Percentiles rank a stretch among this genome's conserved stretches.
These are phyloP conservation scores for Stictonetta naevosa DNA, from an alignment of 2,113 vertebrate genomes.

Conservation along the genomic window DNA sequence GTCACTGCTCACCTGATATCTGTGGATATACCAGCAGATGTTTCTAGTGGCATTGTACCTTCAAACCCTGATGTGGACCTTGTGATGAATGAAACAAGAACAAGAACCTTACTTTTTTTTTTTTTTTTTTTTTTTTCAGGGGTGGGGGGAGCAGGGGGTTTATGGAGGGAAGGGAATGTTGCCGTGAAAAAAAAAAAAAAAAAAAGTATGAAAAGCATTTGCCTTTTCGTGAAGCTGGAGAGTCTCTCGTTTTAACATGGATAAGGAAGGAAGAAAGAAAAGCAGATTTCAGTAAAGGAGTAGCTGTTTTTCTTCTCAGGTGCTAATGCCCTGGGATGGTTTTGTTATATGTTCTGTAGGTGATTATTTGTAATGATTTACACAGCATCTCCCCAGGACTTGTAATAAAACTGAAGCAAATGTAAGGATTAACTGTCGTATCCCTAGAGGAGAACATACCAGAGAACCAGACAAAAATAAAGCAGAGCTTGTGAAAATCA, in stretches of 20 bases:
- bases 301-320: background rate
- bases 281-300: background rate
- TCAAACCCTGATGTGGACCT: background rate
- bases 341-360: background rate
- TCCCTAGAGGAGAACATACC: background rate
- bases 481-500: background rate
- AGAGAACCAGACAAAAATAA: background rate
- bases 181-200: background rate
- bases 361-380: background rate
- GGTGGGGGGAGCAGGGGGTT: no score
- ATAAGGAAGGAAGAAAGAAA: background rate
- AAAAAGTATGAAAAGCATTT: background rate
- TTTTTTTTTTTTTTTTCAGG: background rate
- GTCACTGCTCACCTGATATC: background rate
- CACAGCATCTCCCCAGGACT: background rate
- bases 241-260: background rate
- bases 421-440: background rate
- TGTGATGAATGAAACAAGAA: background rate
- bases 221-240: background rate
- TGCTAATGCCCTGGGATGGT: background rate
- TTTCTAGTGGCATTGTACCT: background rate
- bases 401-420: background rate
- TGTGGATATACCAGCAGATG: accelerated
- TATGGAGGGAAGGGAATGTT: background rate
- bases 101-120: background rate